Evolutionary conservation across 2,113 vertebrate genomes (phyloP).

Genomic region (Baryphthengus martii): DNA sequence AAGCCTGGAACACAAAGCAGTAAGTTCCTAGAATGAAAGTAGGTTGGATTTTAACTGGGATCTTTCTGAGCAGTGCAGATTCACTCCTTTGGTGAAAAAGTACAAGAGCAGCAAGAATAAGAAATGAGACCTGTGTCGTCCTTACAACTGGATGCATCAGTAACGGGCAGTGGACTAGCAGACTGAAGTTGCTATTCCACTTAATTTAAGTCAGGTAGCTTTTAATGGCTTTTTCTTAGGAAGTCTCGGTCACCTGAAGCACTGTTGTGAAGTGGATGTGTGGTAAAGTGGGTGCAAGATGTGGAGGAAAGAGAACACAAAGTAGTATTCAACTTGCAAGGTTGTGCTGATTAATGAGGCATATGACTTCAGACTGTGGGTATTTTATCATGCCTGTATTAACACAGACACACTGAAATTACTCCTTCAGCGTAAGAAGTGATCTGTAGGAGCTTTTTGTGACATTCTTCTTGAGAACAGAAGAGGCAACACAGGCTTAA

Average conservation of each 20-base stretch:
- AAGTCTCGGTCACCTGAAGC: background rate
- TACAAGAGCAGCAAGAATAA: background rate
- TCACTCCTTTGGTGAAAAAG: background rate
- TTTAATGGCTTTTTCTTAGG: background rate
- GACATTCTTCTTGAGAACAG: background rate
- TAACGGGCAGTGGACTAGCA: background rate
- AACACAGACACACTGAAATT: background rate
- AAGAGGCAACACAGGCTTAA: background rate
- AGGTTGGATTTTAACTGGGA: background rate
- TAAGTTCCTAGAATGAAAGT: background rate
- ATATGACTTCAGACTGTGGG: background rate
- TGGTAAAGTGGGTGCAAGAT: background rate
- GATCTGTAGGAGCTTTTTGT: background rate
- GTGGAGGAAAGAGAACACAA: background rate
- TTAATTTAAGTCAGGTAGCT: background rate
- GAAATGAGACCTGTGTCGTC: background rate
- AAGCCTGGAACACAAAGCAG: background rate
- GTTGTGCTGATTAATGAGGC: background rate
- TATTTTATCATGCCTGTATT: background rate
- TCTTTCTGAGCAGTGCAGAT: background rate
- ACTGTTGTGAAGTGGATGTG: background rate
- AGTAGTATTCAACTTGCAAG: background rate
- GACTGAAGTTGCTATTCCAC: background rate
- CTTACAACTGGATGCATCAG: background rate
- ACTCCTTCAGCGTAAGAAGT: rapidly evolving